phyloP scores from a whole-genome alignment of 1,140 invertebrate species.

The Galleria mellonella region DNA sequence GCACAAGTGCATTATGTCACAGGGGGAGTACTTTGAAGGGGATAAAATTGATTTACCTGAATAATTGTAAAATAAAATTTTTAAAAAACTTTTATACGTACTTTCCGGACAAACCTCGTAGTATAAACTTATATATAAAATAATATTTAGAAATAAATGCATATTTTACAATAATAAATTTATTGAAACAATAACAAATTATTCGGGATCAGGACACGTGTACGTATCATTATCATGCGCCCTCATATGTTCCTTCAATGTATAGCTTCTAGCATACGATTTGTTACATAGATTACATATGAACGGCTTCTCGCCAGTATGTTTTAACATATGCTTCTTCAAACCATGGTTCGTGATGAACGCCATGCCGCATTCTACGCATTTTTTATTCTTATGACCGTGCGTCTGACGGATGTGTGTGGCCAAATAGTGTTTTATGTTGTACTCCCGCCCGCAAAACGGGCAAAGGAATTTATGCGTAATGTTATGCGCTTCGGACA shows the following conservation, averaged over 20 bases:
- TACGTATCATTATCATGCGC: constrained; percentile 23
- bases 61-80: too few relatives aligned
- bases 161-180: too few relatives aligned
- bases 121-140: too few relatives aligned
- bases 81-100: too few relatives aligned
- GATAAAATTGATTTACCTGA: too few relatives aligned
- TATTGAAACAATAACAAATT: too few relatives aligned
- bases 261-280: constrained; percentile 45
- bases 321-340: constrained; percentile 58
- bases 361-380: constrained; percentile 48
- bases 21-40: too few relatives aligned
- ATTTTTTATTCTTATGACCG: constrained; percentile 57
- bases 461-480: constrained; percentile 56
- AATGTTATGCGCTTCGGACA: constrained; percentile 54
- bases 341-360: constrained; percentile 58
- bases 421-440: constrained; percentile 58
- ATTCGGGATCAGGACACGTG: too few relatives aligned
- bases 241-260: constrained; percentile 48
- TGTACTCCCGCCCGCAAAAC: constrained; percentile 43
- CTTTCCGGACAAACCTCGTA: too few relatives aligned
- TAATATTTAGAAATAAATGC: too few relatives aligned
- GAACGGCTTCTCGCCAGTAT: constrained; percentile 41
- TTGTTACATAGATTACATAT: constrained; percentile 41
- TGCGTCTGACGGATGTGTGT: constrained; percentile 60
- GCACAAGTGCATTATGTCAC: too few relatives aligned